These are phyloP conservation scores for Eonycteris spelaea DNA, from an alignment of 2,113 vertebrate species.

Conservation along the genomic window DNA sequence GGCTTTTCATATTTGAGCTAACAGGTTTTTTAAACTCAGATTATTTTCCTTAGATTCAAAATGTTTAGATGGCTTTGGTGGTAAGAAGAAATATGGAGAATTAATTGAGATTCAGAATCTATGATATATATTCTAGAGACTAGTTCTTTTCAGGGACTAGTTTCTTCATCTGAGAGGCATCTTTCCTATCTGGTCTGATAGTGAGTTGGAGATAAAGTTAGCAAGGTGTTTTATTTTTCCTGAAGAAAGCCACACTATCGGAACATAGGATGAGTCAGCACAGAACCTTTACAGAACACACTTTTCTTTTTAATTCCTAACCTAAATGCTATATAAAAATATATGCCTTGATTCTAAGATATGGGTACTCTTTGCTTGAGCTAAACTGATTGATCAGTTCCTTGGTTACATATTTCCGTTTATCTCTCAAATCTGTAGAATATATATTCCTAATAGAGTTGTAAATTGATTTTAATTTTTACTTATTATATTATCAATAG, in stretches of 20 bases:
- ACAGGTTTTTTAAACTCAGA: not conserved
- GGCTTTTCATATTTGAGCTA: not conserved
- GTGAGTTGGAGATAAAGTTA: not conserved
- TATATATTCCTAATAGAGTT: not conserved
- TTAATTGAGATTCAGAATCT: not conserved
- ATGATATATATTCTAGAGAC: not conserved
- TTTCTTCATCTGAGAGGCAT: not conserved
- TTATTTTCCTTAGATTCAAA: not conserved
- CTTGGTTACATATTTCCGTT: not conserved
- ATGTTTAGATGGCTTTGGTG: not conserved
- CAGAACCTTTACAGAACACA: not conserved
- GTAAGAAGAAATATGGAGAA: not conserved
- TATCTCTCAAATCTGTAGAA: not conserved
- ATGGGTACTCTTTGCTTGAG: not conserved
- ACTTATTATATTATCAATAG: not conserved
- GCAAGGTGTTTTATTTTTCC: not conserved
- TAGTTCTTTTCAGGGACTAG: not conserved
- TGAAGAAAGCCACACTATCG: not conserved
- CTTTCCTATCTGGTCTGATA: not conserved
- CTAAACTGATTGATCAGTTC: not conserved
- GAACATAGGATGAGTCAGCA: not conserved
- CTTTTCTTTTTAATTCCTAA: not conserved
- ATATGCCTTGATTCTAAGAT: not conserved
- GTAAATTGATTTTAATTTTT: not conserved
- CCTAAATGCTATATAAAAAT: not conserved